These are phyloP conservation scores for Antennarius maculatus DNA, from an alignment of 2,797 vertebrate species.

Conservation along the genomic window DNA sequence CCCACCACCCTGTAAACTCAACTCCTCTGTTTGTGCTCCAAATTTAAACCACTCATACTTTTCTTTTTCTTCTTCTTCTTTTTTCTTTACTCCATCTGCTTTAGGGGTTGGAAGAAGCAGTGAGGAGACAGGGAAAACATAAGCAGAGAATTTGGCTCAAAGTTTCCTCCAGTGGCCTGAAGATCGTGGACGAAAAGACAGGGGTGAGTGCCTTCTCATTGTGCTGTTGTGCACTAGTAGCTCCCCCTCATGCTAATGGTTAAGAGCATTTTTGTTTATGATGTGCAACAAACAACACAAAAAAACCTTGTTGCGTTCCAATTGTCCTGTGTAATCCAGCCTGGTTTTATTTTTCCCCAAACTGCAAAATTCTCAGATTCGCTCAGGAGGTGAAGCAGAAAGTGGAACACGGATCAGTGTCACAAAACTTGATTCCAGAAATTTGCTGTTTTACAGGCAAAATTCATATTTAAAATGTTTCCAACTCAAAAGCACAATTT, in stretches of 20 bases:
- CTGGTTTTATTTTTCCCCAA: background rate
- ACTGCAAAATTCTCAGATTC: background rate
- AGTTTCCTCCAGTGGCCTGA: slow-evolving; percentile 71
- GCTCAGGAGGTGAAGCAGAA: background rate
- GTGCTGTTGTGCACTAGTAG: background rate
- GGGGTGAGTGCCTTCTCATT: slow-evolving; percentile 66
- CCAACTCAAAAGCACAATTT: too few species aligned
- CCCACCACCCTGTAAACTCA: too few species aligned
- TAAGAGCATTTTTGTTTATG: too few species aligned
- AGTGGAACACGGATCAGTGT: background rate
- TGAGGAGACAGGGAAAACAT: slow-evolving; percentile 77
- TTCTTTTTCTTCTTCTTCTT: too few species aligned
- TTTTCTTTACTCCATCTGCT: background rate
- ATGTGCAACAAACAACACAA: background rate
- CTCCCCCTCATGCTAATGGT: background rate
- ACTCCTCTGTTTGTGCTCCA: too few species aligned
- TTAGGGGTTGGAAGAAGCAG: slow-evolving; percentile 73
- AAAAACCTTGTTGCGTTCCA: background rate
- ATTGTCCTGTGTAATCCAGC: too few species aligned
- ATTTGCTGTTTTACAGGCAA: too few species aligned
- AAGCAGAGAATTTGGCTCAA: slow-evolving; percentile 83
- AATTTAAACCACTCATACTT: too few species aligned
- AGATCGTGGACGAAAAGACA: slow-evolving; percentile 77
- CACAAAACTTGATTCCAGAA: too few species aligned
- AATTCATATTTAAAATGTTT: too few species aligned